phyloP scores from a whole-genome alignment of 2,113 vertebrate species.

The Otocyon megalotis region DNA sequence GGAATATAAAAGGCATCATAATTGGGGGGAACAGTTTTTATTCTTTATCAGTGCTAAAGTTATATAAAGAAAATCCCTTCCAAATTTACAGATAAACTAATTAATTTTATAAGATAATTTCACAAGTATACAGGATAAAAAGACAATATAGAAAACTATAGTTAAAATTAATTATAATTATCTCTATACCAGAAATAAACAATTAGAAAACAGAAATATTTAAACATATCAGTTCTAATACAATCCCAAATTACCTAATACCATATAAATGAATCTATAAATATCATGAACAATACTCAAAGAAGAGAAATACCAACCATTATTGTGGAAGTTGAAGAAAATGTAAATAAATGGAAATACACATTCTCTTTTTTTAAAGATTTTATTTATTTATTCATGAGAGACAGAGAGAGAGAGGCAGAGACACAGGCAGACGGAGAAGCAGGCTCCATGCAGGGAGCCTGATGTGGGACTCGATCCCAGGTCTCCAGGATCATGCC shows the following conservation, averaged over 20 bases:
- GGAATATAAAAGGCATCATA: neutral
- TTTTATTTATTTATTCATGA: too few relatives aligned
- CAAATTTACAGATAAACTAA: neutral
- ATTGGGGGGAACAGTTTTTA: neutral
- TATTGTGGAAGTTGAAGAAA: neutral
- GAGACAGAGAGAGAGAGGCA: too few relatives aligned
- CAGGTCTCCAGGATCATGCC: too few relatives aligned
- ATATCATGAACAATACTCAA: neutral
- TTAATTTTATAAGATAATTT: neutral
- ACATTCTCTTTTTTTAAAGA: neutral
- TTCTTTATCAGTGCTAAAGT: neutral
- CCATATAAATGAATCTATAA: neutral
- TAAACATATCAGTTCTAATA: neutral
- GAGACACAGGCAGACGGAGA: too few relatives aligned
- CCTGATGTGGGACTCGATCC: too few relatives aligned
- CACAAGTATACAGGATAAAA: neutral
- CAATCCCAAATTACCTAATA: neutral
- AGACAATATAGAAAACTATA: neutral
- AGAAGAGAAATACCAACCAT: neutral
- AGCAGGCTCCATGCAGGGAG: too few relatives aligned
- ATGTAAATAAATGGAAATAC: neutral
- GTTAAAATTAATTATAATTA: too few relatives aligned
- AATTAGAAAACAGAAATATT: conserved; percentile 8
- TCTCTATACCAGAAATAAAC: neutral
- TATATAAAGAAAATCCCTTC: neutral